Percentiles rank a stretch among this genome's conserved stretches.
These are phyloP conservation scores for Corydoras maculifer DNA, from an alignment of 2,113 vertebrate genomes.

Conservation along the genomic window DNA sequence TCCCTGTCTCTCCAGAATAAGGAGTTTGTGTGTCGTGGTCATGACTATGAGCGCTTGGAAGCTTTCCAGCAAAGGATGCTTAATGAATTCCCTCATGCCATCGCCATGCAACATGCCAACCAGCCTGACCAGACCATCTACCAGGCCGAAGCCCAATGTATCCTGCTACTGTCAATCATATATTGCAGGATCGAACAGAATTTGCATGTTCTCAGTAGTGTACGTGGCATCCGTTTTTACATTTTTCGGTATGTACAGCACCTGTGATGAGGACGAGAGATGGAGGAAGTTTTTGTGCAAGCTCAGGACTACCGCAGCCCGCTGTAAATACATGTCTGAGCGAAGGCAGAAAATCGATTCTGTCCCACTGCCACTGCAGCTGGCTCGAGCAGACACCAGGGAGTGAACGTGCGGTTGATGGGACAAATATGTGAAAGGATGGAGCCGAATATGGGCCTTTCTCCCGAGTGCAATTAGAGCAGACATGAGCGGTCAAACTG, in stretches of 20 bases:
- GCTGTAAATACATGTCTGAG: constrained; percentile 24
- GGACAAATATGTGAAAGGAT: constrained; percentile 29
- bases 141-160: constrained; percentile 98
- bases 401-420: constrained; percentile 23
- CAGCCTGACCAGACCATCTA: constrained; percentile 98
- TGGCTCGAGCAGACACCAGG: constrained; percentile 14
- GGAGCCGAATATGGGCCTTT: constrained; percentile 26
- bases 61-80: constrained; percentile 98
- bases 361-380: constrained; percentile 15
- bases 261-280: neutral
- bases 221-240: too few species aligned
- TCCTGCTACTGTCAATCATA: constrained; percentile 57
- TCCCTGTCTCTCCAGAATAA: constrained; percentile 76
- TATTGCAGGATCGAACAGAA: neutral
- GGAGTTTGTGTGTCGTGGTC: constrained; percentile 97
- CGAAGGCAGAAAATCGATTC: constrained; percentile 37
- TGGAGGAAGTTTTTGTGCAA: constrained; percentile 3
- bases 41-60: constrained; percentile 97
- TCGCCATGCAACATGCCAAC: constrained; percentile 98
- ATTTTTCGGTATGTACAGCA: neutral
- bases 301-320: constrained; percentile 6
- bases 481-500: constrained; percentile 43
- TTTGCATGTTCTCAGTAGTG: too few species aligned
- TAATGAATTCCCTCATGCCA: constrained; percentile 95
- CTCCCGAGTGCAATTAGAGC: constrained; percentile 44